Evolutionary conservation across 2,113 vertebrate species (phyloP).

Genomic region (Pangasianodon gigas): DNA sequence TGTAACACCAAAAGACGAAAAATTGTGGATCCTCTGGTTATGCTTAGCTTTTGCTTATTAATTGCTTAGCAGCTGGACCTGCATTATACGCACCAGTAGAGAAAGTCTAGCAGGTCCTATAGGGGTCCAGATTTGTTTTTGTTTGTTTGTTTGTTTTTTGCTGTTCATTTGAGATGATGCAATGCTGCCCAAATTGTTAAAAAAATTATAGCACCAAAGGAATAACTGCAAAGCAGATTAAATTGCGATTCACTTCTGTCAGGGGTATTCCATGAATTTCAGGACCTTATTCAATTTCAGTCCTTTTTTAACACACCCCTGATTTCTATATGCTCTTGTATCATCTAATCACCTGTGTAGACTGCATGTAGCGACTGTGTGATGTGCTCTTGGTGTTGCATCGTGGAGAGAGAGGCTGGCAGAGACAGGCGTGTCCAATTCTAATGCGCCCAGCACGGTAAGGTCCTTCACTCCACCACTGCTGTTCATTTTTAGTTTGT

Average conservation of each 20-base stretch:
- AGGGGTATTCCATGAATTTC: not conserved
- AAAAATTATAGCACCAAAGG: not conserved
- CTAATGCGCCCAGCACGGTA: slow-evolving; percentile 44
- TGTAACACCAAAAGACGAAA: not conserved
- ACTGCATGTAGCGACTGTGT: slow-evolving; percentile 16
- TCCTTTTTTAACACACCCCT: not conserved
- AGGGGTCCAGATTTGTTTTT: not conserved
- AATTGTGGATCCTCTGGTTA: not conserved
- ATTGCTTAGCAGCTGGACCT: not conserved
- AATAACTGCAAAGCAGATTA: not conserved
- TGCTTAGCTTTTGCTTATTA: not conserved
- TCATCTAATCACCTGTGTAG: not conserved
- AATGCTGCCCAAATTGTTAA: not conserved
- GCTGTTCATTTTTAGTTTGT: not conserved
- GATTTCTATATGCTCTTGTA: not conserved
- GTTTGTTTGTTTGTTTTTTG: not conserved
- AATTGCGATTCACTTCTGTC: not conserved
- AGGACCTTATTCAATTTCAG: not conserved
- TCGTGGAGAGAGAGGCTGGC: slow-evolving; percentile 23
- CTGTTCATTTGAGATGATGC: not conserved
- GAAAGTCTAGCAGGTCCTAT: not conserved
- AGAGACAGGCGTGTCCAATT: slow-evolving; percentile 18
- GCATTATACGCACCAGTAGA: not conserved
- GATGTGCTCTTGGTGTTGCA: slow-evolving; percentile 16
- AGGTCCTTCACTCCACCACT: not conserved